Percentiles rank a stretch among this genome's conserved stretches.
Evolutionary conservation across 2,113 vertebrate genomes (phyloP).

Genomic region (Gallinago undulata): DNA sequence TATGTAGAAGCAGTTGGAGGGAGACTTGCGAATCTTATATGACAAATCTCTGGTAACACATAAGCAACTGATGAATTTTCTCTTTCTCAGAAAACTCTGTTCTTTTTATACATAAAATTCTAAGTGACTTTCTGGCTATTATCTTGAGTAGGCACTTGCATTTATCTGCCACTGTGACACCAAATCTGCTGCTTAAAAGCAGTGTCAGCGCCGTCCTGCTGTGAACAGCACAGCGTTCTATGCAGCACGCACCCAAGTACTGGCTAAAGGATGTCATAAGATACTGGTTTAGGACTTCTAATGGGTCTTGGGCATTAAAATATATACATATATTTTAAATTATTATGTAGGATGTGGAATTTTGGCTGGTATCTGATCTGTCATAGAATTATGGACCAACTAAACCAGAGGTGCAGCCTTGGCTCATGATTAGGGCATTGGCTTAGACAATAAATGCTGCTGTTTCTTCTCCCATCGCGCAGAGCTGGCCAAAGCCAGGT

Average conservation of each 20-base stretch:
- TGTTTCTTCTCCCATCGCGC: not conserved
- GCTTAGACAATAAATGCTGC: not conserved
- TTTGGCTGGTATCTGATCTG: not conserved
- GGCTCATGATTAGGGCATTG: not conserved
- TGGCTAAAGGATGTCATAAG: not conserved
- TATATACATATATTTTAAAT: not conserved
- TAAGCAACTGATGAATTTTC: not conserved
- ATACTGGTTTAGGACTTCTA: not conserved
- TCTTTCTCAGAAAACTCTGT: not conserved
- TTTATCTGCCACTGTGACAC: not conserved
- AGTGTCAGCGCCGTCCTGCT: not conserved
- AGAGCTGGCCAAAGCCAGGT: not conserved
- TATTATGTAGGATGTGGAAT: not conserved
- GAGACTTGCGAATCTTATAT: not conserved
- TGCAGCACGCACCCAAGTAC: not conserved
- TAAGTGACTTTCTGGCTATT: not conserved
- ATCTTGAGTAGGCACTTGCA: not conserved
- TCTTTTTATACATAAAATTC: not conserved
- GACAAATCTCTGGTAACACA: not conserved
- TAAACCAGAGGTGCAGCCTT: not conserved
- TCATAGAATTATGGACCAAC: not conserved
- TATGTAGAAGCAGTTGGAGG: not conserved
- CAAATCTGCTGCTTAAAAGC: not conserved
- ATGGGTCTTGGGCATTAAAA: not conserved
- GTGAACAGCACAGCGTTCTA: not conserved